phyloP scores from a whole-genome alignment of 2,888 invertebrate genomes.

The Prostheceraeus crozeri region DNA sequence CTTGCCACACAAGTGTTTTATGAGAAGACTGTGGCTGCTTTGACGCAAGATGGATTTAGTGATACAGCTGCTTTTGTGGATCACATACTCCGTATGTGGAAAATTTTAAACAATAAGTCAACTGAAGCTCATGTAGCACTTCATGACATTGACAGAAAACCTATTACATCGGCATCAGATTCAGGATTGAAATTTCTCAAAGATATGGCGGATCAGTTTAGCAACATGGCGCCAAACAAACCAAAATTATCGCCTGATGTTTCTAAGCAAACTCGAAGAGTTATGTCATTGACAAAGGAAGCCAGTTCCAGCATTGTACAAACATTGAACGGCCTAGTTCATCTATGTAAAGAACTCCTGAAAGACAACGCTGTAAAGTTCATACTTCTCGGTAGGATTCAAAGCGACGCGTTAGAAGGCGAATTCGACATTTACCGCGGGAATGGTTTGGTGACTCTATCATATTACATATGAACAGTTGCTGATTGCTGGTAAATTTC shows the following conservation, averaged over 20 bases:
- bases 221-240: constrained; percentile 1
- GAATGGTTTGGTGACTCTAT: constrained; percentile 24
- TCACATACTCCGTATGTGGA: constrained; percentile 27
- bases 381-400: constrained; percentile 23
- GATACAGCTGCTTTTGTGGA: constrained; percentile 26
- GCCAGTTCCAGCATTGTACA: constrained; percentile 17
- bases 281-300: constrained; percentile 18
- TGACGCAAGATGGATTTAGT: constrained; percentile 20
- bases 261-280: no score
- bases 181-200: constrained; percentile 19
- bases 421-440: constrained; percentile 26
- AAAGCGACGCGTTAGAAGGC: constrained; percentile 26
- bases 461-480: constrained; percentile 27
- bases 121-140: constrained; percentile 21
- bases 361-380: constrained; percentile 3
- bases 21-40: constrained; percentile 27
- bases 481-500: constrained; percentile 15
- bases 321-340: constrained; percentile 26
- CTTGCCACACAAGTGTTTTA: constrained; percentile 23
- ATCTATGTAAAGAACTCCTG: constrained; percentile 23
- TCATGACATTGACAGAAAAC: constrained; percentile 27
- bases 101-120: constrained; percentile 13
- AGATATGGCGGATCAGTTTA: constrained; percentile 23
- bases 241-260: no score
- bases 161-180: constrained; percentile 12